These are phyloP conservation scores for Microctonus brassicae DNA, from an alignment of 2,888 invertebrate species.

Conservation along the genomic window DNA sequence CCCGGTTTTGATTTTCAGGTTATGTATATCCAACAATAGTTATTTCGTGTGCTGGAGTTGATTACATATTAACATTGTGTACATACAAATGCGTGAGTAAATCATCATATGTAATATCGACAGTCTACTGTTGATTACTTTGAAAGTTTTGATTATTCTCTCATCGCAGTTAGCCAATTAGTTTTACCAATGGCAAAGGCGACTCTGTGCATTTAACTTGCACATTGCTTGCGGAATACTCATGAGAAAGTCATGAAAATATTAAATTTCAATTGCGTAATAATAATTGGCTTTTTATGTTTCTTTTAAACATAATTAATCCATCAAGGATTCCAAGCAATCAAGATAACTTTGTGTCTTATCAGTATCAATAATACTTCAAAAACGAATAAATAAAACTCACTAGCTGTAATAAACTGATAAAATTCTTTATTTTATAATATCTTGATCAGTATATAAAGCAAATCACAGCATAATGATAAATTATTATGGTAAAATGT, in stretches of 20 bases:
- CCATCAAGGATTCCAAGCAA: neutral
- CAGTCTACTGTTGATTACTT: conserved; percentile 7
- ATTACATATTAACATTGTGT: neutral
- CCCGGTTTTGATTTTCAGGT: neutral
- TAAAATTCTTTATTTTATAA: neutral
- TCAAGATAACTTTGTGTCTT: neutral
- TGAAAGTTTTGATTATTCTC: neutral
- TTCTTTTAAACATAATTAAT: too few relatives aligned
- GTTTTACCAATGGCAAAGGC: neutral
- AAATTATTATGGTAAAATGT: conserved; percentile 6
- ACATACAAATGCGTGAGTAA: conserved; percentile 1
- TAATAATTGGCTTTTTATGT: too few relatives aligned
- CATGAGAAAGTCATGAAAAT: too few relatives aligned
- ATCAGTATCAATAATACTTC: neutral
- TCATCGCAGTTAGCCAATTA: neutral
- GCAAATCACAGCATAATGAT: neutral
- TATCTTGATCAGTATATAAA: neutral
- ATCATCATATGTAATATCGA: conserved; percentile 8
- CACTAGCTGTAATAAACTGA: neutral
- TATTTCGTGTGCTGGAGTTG: neutral
- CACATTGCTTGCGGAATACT: too few relatives aligned
- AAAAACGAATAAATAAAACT: too few relatives aligned
- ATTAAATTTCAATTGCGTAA: too few relatives aligned
- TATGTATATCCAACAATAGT: neutral
- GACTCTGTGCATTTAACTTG: neutral